Conservation (phyloP, 2,888 invertebrate genomes). For the Platycheirus albimanus region DNA sequence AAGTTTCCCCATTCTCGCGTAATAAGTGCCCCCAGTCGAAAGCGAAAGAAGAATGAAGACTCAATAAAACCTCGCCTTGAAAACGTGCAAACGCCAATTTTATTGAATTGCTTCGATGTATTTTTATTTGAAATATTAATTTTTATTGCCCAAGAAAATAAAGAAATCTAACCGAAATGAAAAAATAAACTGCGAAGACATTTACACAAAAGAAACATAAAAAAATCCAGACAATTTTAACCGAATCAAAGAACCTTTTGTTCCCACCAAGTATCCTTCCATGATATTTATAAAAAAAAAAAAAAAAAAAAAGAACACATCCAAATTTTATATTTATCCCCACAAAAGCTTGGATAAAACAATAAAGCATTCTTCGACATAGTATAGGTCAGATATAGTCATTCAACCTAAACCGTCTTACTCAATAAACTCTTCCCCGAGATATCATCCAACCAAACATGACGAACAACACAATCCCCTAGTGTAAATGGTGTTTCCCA, state of each 20-base stretch:
- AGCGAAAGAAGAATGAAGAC: too few relatives aligned
- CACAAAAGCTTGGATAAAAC: conserved; percentile 6
- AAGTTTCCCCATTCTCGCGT: too few relatives aligned
- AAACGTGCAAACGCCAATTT: neutral
- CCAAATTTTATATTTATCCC: conserved; percentile 6
- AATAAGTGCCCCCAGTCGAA: too few relatives aligned
- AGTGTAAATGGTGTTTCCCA: conserved; percentile 22
- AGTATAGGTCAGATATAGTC: conserved; percentile 38
- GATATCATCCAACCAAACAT: conserved; percentile 19
- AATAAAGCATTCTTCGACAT: conserved; percentile 32
- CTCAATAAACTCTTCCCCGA: conserved; percentile 32
- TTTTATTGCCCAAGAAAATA: neutral
- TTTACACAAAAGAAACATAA: conserved; percentile 18
- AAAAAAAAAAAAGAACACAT: neutral
- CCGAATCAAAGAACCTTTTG: conserved; percentile 17
- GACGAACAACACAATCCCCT: conserved; percentile 8
- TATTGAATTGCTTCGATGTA: too few relatives aligned
- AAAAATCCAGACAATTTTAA: conserved; percentile 24
- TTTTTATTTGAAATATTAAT: conserved; percentile 8
- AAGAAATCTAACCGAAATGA: neutral
- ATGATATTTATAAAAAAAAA: neutral
- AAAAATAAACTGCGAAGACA: neutral
- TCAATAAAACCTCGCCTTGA: neutral
- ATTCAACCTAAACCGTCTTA: conserved; percentile 18
- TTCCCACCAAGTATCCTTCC: neutral